Base-by-base conservation (phyloP, 2,888 invertebrate genomes). In the Eupithecia dodoneata region DNA sequence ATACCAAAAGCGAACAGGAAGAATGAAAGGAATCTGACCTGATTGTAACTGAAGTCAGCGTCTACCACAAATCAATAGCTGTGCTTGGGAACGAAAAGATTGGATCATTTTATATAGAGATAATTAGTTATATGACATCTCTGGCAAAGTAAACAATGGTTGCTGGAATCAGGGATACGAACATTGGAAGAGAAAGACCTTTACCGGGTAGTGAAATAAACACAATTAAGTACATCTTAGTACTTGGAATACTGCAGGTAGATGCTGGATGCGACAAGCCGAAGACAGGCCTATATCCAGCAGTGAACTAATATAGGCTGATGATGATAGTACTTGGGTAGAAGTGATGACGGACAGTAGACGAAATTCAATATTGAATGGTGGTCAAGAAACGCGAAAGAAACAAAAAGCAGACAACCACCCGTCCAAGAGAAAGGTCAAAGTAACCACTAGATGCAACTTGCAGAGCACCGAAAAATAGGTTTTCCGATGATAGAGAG, bases 21-120 rank as follows among this genome's bases (percentile, higher is more conserved):
- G 72, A 79, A 81, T 79, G 76, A 55, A 74, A 72, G 79, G 76
- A 80, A 80, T 80, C 75, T 77, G 80, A 79, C 82, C 79, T 78
- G 75, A 81, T 81, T 82, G 80, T 76, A 67, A 47, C 76, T 75
- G 74, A 78, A 80, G 74, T 71, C 76, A 71, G 73, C 65, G 4
- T 66, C 13, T 59, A 47, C 45, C 63, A 45, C n/a, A 69, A 69
- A 69, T 69, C 69, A 69, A 44, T 67, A 69, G 3, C 10, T 69
- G 45, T 67, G 42, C 30, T 65, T 65, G 41, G 65, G 12, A 65
- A 30, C 13, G 41, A 13, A 41, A 41, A 15, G n/a, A 45, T 69
- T 47, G 18, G 18, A 66, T 55, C 9, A 49, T 15, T 52, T 52
- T 52, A 13, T 52, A 52, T 4, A 52, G 15, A 55, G 6, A 55